These are phyloP conservation scores for Porphyrio hochstetteri DNA, from an alignment of 2,113 vertebrate species.

Conservation along the genomic window DNA sequence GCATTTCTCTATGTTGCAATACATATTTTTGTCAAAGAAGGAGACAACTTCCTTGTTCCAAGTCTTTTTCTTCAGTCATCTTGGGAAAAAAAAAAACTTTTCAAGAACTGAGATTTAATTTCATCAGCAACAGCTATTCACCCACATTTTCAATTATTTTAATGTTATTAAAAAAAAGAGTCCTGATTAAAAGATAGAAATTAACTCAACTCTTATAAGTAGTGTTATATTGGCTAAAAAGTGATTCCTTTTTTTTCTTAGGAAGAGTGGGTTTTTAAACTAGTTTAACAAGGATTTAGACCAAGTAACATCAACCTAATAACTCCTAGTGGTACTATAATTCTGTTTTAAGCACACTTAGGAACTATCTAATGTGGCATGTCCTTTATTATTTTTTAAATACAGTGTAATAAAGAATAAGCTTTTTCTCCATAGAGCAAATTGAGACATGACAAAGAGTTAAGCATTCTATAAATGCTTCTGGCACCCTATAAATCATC, in stretches of 20 bases:
- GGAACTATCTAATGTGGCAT: background rate
- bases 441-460: slow-evolving; percentile 60
- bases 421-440: slow-evolving; percentile 10
- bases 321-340: background rate
- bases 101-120: background rate
- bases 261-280: background rate
- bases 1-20: background rate
- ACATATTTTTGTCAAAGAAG: background rate
- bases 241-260: background rate
- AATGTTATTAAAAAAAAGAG: background rate
- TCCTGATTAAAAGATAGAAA: background rate
- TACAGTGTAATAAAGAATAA: slow-evolving; percentile 36
- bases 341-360: background rate
- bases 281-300: background rate
- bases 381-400: background rate
- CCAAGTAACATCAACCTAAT: background rate
- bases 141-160: slow-evolving; percentile 2
- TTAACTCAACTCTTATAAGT: background rate
- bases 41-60: background rate
- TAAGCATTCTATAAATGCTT: slow-evolving; percentile 61
- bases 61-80: background rate
- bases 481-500: slow-evolving; percentile 66
- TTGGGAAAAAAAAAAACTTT: background rate
- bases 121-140: background rate
- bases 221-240: background rate